These are phyloP conservation scores for Lagopus leucura DNA, from an alignment of 2,113 vertebrate genomes.

Conservation along the genomic window DNA sequence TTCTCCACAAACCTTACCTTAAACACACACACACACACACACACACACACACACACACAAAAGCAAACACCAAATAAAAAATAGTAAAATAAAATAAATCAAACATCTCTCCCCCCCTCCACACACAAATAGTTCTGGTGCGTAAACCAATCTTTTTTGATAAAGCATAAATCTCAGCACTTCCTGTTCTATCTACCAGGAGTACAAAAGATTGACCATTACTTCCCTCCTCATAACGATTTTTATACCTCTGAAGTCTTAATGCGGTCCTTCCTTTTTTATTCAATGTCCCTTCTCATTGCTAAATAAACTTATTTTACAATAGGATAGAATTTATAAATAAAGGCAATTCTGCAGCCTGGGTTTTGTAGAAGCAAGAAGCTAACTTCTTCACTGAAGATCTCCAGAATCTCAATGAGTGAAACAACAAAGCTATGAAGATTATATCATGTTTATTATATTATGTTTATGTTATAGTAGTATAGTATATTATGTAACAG, in stretches of 20 bases:
- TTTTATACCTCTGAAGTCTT: background rate
- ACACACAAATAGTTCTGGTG: background rate
- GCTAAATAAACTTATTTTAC: background rate
- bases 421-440: background rate
- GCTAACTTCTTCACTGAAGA: background rate
- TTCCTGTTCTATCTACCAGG: background rate
- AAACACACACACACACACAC: background rate
- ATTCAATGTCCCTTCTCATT: background rate
- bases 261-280: background rate
- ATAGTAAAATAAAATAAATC: background rate
- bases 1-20: background rate
- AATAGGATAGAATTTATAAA: background rate
- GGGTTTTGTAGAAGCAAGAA: background rate
- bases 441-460: background rate
- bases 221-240: background rate
- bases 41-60: background rate
- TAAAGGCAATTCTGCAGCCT: background rate
- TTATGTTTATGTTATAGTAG: no score
- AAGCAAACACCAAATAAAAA: background rate
- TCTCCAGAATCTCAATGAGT: background rate
- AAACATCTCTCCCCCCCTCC: fast-evolving
- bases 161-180: background rate
- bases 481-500: no score
- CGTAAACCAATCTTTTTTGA: background rate
- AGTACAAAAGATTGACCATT: background rate